phyloP scores from a whole-genome alignment of 2,888 invertebrate species.

The Polietes domitor region DNA sequence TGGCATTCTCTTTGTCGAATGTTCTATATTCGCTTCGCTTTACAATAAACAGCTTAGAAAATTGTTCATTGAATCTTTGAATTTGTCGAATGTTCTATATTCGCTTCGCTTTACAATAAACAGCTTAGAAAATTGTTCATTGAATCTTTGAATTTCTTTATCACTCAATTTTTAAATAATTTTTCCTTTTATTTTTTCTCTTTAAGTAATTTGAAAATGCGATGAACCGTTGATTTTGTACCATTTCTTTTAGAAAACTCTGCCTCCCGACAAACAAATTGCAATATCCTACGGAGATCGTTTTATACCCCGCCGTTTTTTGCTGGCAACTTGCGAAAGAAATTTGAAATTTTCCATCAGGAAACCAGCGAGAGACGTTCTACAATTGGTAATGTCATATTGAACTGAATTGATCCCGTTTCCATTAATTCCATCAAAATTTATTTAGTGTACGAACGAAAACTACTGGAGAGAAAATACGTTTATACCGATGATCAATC shows the following conservation, averaged over 20 bases:
- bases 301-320: slow-evolving; percentile 78
- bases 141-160: no score
- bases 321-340: slow-evolving; percentile 67
- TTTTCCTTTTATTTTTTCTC: no score
- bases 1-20: no score
- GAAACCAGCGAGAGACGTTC: slow-evolving; percentile 71
- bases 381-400: slow-evolving; percentile 71
- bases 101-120: no score
- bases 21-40: no score
- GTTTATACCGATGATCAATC: slow-evolving; percentile 53
- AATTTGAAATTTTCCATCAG: slow-evolving; percentile 70
- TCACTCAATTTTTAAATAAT: no score
- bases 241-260: slow-evolving; percentile 43
- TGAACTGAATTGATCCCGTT: background rate
- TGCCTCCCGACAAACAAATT: slow-evolving; percentile 18
- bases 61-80: no score
- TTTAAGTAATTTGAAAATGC: no score
- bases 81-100: no score
- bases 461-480: slow-evolving; percentile 48
- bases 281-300: slow-evolving; percentile 74
- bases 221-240: no score
- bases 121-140: no score
- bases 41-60: no score
- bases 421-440: background rate
- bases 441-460: slow-evolving; percentile 21